Evolutionary conservation across 2,888 invertebrate genomes (phyloP), one percentile per base, ranked within the genome.

Genomic region (Heliconius ethilla): DNA sequence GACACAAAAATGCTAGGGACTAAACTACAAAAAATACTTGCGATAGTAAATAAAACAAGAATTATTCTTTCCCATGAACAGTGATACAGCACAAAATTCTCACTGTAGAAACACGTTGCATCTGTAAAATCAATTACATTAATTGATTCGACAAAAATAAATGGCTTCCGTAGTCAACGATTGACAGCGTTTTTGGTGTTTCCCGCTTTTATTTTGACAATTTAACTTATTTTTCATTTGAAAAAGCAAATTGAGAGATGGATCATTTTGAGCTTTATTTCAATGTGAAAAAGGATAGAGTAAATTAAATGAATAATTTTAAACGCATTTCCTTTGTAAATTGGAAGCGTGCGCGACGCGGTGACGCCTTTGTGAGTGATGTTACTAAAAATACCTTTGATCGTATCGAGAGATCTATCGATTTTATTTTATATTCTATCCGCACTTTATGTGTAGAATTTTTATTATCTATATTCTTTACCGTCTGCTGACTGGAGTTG

Each of bases 121-220:
- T 90, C 91, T 92, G 92, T 91, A 86, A 89, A 90, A 91, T 92
- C 93, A 92, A 93, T 93, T 93, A 92, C 89, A 89, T 89, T 92
- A 93, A 94, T 93, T 91, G 92, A 91, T 90, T 89, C 89, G 87
- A 92, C 90, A 90, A 91, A 92, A 93, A 92, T 90, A 90, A 89
- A 89, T 84, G 91, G 92, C 91, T 93, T 93, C 93, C 90, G 81
- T 73, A 80, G 82, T 72, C 33, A 87, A 83, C 89, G 91, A 92
- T 89, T 91, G 92, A 92, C 91, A 90, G 85, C 86, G 86, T 84
- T 89, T 90, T 89, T 86, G 88, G 87, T 86, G 86, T 89, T 91
- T 89, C 89, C 91, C 90, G 89, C 88, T 83, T 86, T 87, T 86
- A 88, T 88, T 83, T 76, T 76, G 76, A 85, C 70, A 75, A 75